phyloP scores from a whole-genome alignment of 2,113 vertebrate species.

The Halichoerus grypus region DNA sequence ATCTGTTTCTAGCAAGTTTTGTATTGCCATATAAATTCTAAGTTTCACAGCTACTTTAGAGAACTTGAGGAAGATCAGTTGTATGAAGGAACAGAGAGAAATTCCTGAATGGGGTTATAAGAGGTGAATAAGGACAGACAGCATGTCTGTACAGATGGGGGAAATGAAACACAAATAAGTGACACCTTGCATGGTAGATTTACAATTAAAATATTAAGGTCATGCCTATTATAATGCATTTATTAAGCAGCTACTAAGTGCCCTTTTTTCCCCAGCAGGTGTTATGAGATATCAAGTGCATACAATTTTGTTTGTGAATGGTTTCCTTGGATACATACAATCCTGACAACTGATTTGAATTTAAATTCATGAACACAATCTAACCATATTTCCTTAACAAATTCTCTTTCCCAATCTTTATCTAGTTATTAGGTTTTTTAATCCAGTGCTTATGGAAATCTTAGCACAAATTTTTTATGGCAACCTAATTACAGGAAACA shows the following conservation, averaged over 20 bases:
- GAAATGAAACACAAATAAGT: background rate
- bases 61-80: background rate
- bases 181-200: background rate
- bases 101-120: background rate
- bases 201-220: background rate
- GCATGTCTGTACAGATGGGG: background rate
- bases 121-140: background rate
- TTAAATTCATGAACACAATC: conserved; percentile 22
- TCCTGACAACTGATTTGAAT: conserved; percentile 24
- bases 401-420: background rate
- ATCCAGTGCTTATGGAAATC: background rate
- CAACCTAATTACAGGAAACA: background rate
- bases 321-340: background rate
- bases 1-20: background rate
- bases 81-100: background rate
- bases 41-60: background rate
- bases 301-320: background rate
- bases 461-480: background rate
- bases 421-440: background rate
- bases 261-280: background rate
- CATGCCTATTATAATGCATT: background rate
- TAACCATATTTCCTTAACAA: conserved; percentile 38
- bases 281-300: background rate
- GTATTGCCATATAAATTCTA: background rate
- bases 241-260: background rate